Evolutionary conservation across 2,888 invertebrate species (phyloP), one percentile per base, ranked within the genome.

Genomic region (Hypomecis atomaria): DNA sequence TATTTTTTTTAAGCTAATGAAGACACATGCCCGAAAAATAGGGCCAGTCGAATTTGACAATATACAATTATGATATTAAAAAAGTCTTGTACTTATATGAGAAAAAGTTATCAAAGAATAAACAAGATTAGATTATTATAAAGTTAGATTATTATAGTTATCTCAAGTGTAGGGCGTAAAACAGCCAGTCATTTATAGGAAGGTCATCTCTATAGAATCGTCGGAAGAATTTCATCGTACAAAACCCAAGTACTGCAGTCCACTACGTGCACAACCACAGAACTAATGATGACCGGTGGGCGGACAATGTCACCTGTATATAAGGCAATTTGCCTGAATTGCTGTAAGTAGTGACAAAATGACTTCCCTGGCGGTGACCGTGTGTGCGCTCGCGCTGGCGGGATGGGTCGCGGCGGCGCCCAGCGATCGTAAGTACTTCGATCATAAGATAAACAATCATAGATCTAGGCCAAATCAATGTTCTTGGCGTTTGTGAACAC

Each of bases 271-370:
- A 83, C 79, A 73, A 84, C 54, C 83, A 53, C 56, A 79, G 74
- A 76, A 77, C 74, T 87, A 87, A 89, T 86, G 82, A 85, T 78
- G 78, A 71, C 62, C 78, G 66, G 91, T 91, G 86, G 90, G 90
- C 84, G 85, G 82, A 72, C 85, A 88, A 78, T 85, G 87, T 78
- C 88, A 79, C 68, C 72, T 77, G 56, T 90, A 91, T 90, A 91
- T 89, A 90, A 86, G 83, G 85, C 85, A 75, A 82, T 76, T 86
- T 77, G 74, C 71, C 79, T 78, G 78, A 79, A 84, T 79, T 74
- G 75, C 75, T 77, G 79, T 78, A 86, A 79, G 78, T 80, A 84
- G 84, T 84, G 77, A 75, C 76, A 76, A 79, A 74, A 90, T 91
- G 90, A 77, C 77, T 72, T 74, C 73, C 68, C 73, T 81, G 66